Conservation (phyloP, 2,113 vertebrate species). For the Rhabdomys dilectus region DNA sequence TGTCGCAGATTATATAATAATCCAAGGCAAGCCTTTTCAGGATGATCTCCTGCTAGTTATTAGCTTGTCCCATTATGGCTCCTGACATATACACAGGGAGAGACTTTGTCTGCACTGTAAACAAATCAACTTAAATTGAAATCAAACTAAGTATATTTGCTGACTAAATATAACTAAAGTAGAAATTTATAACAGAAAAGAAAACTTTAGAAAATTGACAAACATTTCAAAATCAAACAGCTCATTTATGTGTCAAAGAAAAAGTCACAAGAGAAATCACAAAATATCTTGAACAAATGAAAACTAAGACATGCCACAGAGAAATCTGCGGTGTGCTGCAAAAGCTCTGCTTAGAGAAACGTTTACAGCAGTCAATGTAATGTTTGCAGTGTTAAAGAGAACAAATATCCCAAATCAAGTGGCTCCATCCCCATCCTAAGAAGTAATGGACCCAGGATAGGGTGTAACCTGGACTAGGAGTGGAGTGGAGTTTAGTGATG, state of each 20-base stretch:
- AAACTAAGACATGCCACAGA: neutral
- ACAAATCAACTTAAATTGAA: constrained; percentile 21
- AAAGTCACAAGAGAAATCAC: constrained; percentile 9
- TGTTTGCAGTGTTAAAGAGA: neutral
- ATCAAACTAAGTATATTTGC: constrained; percentile 4
- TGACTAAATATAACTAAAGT: neutral
- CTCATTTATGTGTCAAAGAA: neutral
- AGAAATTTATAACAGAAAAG: constrained; percentile 22
- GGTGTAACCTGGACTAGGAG: neutral
- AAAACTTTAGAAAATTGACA: neutral
- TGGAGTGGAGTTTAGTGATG: neutral
- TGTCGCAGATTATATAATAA: too few species aligned
- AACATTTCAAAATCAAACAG: constrained; percentile 37
- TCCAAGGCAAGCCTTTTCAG: too few species aligned
- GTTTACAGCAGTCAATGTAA: neutral
- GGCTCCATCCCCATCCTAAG: neutral
- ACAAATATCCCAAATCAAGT: neutral
- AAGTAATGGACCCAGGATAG: neutral
- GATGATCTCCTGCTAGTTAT: too few species aligned
- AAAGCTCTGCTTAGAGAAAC: neutral
- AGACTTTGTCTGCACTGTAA: neutral
- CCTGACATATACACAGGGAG: neutral
- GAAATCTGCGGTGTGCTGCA: neutral
- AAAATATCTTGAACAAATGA: neutral
- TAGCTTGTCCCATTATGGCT: too few species aligned